phyloP scores from a whole-genome alignment of 2,797 vertebrate species.

The Neosalanx taihuensis region DNA sequence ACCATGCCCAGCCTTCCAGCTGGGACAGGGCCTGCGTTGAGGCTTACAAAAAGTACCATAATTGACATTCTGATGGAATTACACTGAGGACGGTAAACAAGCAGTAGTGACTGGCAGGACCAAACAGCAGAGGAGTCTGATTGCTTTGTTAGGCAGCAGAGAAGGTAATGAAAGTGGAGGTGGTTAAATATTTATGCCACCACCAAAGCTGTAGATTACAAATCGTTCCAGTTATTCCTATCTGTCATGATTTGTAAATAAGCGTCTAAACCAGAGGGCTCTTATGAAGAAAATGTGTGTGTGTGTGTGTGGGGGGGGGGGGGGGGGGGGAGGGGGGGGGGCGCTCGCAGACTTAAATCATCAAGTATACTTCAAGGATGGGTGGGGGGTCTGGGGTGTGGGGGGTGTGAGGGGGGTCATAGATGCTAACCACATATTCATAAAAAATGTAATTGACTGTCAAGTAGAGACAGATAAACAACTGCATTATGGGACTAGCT shows the following conservation, averaged over 20 bases:
- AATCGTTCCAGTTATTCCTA: conserved; percentile 41
- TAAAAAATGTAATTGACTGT: conserved; percentile 56
- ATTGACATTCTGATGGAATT: conserved; percentile 34
- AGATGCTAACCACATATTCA: conserved; percentile 49
- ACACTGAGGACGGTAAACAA: conserved; percentile 27
- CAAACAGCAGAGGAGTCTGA: conserved; percentile 26
- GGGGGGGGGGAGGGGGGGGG: too few species aligned
- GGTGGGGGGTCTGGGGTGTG: conserved; percentile 21
- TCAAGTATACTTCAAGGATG: conserved; percentile 44
- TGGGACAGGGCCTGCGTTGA: conserved; percentile 9
- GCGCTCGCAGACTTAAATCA: conserved; percentile 41
- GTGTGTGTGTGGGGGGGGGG: too few species aligned
- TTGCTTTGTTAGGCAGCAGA: conserved; percentile 37
- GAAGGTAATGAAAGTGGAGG: conserved; percentile 37
- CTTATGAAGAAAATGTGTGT: conserved; percentile 27
- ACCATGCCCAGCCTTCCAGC: not conserved
- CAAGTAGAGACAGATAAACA: conserved; percentile 39
- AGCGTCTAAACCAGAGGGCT: conserved; percentile 32
- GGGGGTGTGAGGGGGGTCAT: conserved; percentile 19
- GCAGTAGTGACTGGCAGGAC: conserved; percentile 15
- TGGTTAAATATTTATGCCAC: conserved; percentile 49
- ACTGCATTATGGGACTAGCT: conserved; percentile 35
- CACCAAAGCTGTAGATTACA: conserved; percentile 37
- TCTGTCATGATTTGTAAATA: conserved; percentile 42
- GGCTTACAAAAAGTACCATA: conserved; percentile 23